Evolutionary conservation across 1,140 invertebrate species (phyloP).

Genomic region (Gryllus bimaculatus): DNA sequence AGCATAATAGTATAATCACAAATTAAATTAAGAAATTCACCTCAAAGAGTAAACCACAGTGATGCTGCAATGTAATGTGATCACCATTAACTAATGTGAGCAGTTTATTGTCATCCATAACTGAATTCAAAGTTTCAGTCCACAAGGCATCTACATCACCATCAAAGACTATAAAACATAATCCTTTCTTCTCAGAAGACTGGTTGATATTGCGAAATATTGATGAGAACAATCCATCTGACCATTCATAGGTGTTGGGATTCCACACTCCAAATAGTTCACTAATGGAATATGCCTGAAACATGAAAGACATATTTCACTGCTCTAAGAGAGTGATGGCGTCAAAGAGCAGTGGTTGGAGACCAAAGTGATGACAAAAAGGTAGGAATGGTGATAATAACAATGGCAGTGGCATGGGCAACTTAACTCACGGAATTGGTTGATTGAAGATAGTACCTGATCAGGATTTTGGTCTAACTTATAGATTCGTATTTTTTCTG

Average conservation of each 20-base stretch:
- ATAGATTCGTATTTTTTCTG: too few relatives aligned
- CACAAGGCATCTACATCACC: slow-evolving; percentile 87
- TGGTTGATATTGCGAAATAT: slow-evolving; percentile 86
- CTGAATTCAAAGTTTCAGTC: slow-evolving; percentile 95
- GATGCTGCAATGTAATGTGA: slow-evolving; percentile 67
- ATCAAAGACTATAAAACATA: slow-evolving; percentile 79
- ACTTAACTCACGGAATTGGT: too few relatives aligned
- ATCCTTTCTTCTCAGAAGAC: slow-evolving; percentile 49
- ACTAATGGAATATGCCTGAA: slow-evolving; percentile 69
- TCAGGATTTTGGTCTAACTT: too few relatives aligned
- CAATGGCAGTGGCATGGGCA: too few relatives aligned
- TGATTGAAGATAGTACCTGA: too few relatives aligned
- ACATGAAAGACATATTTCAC: too few relatives aligned
- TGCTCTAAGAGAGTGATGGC: too few relatives aligned
- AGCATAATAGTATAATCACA: too few relatives aligned
- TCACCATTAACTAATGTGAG: slow-evolving; percentile 85
- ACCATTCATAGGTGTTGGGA: slow-evolving; percentile 79
- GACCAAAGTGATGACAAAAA: too few relatives aligned
- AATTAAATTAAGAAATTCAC: slow-evolving; percentile 32
- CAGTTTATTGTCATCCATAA: slow-evolving; percentile 89
- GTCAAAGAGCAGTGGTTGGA: too few relatives aligned
- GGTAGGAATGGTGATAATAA: too few relatives aligned
- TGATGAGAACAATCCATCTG: slow-evolving; percentile 78
- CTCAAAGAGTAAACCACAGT: slow-evolving; percentile 82
- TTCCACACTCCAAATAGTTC: slow-evolving; percentile 83